Conservation (phyloP, 2,888 invertebrate species). For the Brenthis daphne region DNA sequence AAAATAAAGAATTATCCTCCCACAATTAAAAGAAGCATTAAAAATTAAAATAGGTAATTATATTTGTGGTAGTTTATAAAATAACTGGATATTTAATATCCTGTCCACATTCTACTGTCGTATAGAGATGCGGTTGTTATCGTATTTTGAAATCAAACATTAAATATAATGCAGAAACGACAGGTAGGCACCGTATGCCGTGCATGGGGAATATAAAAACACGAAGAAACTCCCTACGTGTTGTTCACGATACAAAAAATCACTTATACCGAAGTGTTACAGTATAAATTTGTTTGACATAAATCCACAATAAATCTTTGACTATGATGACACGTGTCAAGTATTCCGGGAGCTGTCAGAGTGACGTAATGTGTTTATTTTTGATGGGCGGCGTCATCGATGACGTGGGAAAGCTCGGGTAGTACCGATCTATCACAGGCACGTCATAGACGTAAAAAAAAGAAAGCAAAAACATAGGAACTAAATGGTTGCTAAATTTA, state of each 20-base stretch:
- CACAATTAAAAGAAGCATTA: background rate
- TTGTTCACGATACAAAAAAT: slow-evolving; percentile 34
- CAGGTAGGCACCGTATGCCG: slow-evolving; percentile 58
- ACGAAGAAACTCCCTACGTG: slow-evolving; percentile 37
- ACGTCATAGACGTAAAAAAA: background rate
- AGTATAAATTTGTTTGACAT: slow-evolving; percentile 39
- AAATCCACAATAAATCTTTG: slow-evolving; percentile 51
- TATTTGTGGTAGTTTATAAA: background rate
- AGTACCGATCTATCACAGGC: slow-evolving; percentile 37
- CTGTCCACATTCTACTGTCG: slow-evolving; percentile 36
- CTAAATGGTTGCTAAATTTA: background rate
- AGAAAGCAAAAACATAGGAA: background rate
- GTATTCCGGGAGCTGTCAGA: slow-evolving; percentile 69
- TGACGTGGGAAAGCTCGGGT: slow-evolving; percentile 60
- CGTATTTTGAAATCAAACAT: slow-evolving; percentile 59
- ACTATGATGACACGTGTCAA: slow-evolving; percentile 69
- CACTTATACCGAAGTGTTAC: slow-evolving; percentile 33
- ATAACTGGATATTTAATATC: slow-evolving; percentile 10
- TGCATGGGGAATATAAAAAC: slow-evolving; percentile 46
- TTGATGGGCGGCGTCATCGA: slow-evolving; percentile 58
- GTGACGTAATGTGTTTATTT: slow-evolving; percentile 74
- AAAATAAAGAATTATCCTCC: background rate
- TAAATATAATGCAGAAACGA: slow-evolving; percentile 61
- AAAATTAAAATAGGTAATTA: slow-evolving; percentile 6
- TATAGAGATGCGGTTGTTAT: slow-evolving; percentile 45